Evolutionary conservation across 2,888 invertebrate species (phyloP).

Genomic region (Ennomos quercinarius): DNA sequence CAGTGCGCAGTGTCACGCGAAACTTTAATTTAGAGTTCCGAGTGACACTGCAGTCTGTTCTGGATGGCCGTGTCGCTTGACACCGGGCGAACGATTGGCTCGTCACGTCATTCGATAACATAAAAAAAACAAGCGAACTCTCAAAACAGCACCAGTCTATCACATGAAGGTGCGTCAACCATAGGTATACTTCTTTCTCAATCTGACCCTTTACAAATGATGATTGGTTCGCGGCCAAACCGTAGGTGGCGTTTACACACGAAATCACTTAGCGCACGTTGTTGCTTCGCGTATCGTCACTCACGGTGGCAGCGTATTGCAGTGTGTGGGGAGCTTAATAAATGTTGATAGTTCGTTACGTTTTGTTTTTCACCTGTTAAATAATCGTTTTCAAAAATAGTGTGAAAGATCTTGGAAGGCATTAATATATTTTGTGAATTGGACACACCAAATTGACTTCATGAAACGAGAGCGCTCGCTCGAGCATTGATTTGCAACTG

Average conservation of each 20-base stretch:
- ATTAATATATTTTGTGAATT: too few species aligned
- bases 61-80: too few species aligned
- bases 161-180: conserved; percentile 10
- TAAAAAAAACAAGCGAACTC: conserved; percentile 1
- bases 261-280: conserved; percentile 77
- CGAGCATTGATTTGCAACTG: too few species aligned
- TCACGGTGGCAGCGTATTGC: conserved; percentile 1
- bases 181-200: conserved; percentile 42
- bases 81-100: too few species aligned
- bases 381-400: too few species aligned
- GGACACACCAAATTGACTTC: too few species aligned
- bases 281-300: conserved; percentile 18
- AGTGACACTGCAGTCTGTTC: too few species aligned
- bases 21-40: too few species aligned
- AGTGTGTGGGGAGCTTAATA: conserved; percentile 33
- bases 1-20: too few species aligned
- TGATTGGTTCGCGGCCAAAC: conserved; percentile 77
- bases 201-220: conserved; percentile 61
- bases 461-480: too few species aligned
- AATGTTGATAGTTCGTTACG: conserved; percentile 38
- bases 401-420: too few species aligned
- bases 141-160: background rate
- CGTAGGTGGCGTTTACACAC: conserved; percentile 79
- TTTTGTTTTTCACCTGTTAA: conserved; percentile 35
- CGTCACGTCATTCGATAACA: too few species aligned